These are phyloP conservation scores for Drosophila jambulina DNA, from an alignment of 1,140 invertebrate species.

Conservation along the genomic window DNA sequence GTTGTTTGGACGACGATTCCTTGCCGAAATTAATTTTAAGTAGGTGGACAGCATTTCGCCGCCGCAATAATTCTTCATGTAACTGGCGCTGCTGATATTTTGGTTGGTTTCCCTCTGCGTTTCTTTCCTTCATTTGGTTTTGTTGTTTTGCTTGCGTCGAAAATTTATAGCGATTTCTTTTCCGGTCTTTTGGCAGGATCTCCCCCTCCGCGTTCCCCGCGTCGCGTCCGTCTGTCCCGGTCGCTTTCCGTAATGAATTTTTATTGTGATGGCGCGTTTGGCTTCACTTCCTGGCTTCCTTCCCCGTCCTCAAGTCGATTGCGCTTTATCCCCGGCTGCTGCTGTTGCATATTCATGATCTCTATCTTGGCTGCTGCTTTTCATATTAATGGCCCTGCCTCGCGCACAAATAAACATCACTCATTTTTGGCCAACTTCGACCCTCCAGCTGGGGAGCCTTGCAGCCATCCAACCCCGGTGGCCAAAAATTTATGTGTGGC, in stretches of 20 bases:
- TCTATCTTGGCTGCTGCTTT: conserved; percentile 43
- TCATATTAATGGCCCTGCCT: conserved; percentile 60
- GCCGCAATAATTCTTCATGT: conserved; percentile 81
- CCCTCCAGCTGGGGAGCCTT: conserved; percentile 10
- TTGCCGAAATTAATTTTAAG: conserved; percentile 81
- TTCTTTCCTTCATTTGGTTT: conserved; percentile 21
- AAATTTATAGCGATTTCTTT: conserved; percentile 80
- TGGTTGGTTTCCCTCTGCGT: conserved; percentile 33
- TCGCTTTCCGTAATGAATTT: conserved; percentile 78
- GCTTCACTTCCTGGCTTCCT: conserved; percentile 61
- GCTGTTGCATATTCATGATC: conserved; percentile 78
- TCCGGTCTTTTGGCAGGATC: conserved; percentile 68
- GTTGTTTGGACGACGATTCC: conserved; percentile 48
- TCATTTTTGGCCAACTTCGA: conserved; percentile 65
- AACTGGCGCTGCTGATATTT: conserved; percentile 62
- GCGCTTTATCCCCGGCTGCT: conserved; percentile 27
- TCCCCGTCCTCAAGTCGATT: conserved; percentile 8
- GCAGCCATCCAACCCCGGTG: not conserved
- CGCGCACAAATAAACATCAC: conserved; percentile 69
- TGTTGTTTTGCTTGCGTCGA: conserved; percentile 54
- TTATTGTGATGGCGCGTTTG: conserved; percentile 81
- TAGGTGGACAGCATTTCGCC: conserved; percentile 81
- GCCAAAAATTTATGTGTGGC: conserved; percentile 54
- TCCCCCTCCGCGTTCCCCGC: conserved; percentile 12
- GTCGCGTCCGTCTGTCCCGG: conserved; percentile 19